Evolutionary conservation across 2,113 vertebrate genomes (phyloP), one percentile per base, ranked within the genome.

Genomic region (Sclerurus mexicanus): DNA sequence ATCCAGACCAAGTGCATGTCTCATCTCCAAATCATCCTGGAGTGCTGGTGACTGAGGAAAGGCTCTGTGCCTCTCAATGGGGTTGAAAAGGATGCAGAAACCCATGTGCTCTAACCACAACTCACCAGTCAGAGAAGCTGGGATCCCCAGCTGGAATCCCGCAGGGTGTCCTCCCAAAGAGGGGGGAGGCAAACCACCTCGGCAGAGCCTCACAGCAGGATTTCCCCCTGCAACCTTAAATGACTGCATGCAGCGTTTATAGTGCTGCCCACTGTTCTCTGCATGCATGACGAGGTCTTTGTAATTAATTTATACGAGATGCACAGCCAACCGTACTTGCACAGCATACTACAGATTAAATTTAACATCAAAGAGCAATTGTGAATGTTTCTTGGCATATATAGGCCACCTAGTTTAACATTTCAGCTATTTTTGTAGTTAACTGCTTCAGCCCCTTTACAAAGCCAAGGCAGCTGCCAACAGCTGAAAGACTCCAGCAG

Each of bases 371-470:
- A 91, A 94, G 58, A 91, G 89, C 76, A 77, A 83, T 74, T 16
- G 18, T 2, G 37, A 94, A 94, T 33, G 7, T 49, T 86, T 93
- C 91, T 69, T 96, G 96, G 90, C 96, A 95, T 93, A 96, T 96
- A 82, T 97, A 97, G 90, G 96, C 85, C 93, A 95, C 85, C 93
- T 78, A 90, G 27, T 93, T 94, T 80, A 94, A 85, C 69, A 85
- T 74, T 76, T 88, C 59, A 59, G 40, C 94, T 86, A 19, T 69
- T 59, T 92, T 86, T 75, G 39, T 25, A 31, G 66, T 95, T 96
- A 93, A 94, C 93, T 83, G 72, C 78, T 94, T 96, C 68, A 1
- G 46, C 22, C 47, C 80, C 81, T 89, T 59, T 56, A 63, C 10
- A 23, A 58, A 90, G 44, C 8, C 7, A 9, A 9, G 47, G 66